A percentile compares a stretch with the other conserved stretches of the same genome.
These are phyloP conservation scores for Variabilichromis moorii DNA, from an alignment of 2,113 vertebrate species.

Conservation along the genomic window DNA sequence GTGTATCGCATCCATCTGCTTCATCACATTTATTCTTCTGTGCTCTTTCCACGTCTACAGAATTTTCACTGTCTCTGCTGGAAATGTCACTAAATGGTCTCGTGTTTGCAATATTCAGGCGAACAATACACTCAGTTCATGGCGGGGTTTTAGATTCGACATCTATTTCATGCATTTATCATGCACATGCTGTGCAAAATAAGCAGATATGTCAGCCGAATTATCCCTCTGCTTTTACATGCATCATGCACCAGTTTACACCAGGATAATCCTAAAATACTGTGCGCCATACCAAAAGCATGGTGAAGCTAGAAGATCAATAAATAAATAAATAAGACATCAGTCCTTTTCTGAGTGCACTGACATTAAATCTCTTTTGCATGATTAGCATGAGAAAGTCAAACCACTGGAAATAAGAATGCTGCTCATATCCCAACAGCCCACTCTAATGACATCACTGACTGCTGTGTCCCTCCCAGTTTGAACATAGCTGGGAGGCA, in stretches of 20 bases:
- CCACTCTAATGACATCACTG: conserved; percentile 25
- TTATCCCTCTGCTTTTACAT: background rate
- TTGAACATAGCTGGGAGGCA: conserved; percentile 32
- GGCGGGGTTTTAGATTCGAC: background rate
- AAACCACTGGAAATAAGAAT: conserved; percentile 9
- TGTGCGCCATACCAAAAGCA: background rate
- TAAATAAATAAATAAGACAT: background rate
- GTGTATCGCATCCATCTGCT: background rate
- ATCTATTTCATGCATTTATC: background rate
- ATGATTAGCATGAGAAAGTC: background rate
- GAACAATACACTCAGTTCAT: background rate
- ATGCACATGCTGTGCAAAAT: background rate
- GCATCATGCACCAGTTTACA: background rate
- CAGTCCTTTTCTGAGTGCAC: background rate
- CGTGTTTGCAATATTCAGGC: background rate
- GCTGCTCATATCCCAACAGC: conserved; percentile 6
- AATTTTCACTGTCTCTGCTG: background rate
- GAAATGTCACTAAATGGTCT: background rate
- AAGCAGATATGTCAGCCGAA: background rate
- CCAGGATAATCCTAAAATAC: background rate
- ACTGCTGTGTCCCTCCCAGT: conserved; percentile 27
- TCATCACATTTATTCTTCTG: background rate
- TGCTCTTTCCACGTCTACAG: background rate
- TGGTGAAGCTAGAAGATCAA: background rate
- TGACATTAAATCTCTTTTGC: background rate